phyloP scores from a whole-genome alignment of 1,140 invertebrate species.

The Drosophila nikananu region DNA sequence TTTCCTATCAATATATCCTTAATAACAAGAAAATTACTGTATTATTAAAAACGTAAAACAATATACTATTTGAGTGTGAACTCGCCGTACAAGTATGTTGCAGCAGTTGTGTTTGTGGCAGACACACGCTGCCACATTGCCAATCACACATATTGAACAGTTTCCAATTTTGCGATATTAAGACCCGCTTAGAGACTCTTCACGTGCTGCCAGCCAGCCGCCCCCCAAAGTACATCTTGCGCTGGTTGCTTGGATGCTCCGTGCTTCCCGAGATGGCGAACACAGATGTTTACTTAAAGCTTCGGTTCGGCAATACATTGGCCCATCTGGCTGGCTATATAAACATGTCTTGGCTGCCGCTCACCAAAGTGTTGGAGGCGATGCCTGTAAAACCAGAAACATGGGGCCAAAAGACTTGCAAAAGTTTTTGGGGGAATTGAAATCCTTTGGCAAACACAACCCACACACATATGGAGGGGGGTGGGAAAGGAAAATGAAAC shows the following conservation, averaged over 20 bases:
- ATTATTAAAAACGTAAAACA: not conserved
- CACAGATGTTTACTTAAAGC: conserved; percentile 61
- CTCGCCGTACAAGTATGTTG: not conserved
- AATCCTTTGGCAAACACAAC: conserved; percentile 69
- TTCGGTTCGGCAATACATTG: conserved; percentile 56
- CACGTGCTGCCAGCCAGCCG: not conserved
- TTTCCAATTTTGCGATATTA: conserved; percentile 51
- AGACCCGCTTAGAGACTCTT: conserved; percentile 46
- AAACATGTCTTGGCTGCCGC: conserved; percentile 52
- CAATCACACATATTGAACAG: conserved; percentile 47
- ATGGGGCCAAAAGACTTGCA: conserved; percentile 69
- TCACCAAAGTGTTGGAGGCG: conserved; percentile 49
- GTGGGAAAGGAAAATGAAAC: conserved; percentile 45
- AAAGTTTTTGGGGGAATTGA: conserved; percentile 77
- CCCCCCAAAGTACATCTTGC: conserved; percentile 4
- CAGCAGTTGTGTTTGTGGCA: not conserved
- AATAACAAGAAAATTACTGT: not conserved
- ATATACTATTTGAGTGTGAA: not conserved
- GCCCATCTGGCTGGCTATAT: conserved; percentile 55
- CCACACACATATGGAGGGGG: conserved; percentile 2
- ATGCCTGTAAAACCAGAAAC: conserved; percentile 65
- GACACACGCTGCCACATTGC: conserved; percentile 31
- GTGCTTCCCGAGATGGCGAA: conserved; percentile 17
- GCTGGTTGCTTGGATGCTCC: not conserved
- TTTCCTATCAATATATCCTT: not conserved